These are phyloP conservation scores for Brenthis ino DNA, from an alignment of 2,888 invertebrate species.

Conservation along the genomic window DNA sequence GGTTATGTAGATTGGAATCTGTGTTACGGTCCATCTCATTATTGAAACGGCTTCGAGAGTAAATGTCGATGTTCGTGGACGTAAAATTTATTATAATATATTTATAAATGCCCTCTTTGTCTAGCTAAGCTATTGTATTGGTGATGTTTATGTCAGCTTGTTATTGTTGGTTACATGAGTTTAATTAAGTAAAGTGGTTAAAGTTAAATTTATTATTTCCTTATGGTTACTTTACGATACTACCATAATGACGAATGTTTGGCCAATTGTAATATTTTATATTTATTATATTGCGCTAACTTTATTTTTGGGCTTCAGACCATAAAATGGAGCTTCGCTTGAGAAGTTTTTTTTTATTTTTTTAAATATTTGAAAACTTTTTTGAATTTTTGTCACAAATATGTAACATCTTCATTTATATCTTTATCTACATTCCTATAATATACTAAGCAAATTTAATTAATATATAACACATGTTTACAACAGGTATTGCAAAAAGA, in stretches of 20 bases:
- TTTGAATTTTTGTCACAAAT: no score
- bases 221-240: no score
- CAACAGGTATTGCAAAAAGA: slow-evolving; percentile 94
- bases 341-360: no score
- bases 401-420: no score
- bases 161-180: not conserved
- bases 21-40: slow-evolving; percentile 40
- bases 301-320: no score
- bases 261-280: no score
- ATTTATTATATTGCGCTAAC: no score
- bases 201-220: not conserved
- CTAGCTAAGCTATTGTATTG: slow-evolving; percentile 5
- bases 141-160: not conserved
- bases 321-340: no score
- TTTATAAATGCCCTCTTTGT: slow-evolving; percentile 8
- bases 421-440: not conserved
- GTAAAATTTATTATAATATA: slow-evolving; percentile 18
- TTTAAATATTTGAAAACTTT: no score
- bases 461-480: slow-evolving; percentile 26
- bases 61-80: slow-evolving; percentile 23
- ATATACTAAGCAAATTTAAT: not conserved
- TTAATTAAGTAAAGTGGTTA: not conserved
- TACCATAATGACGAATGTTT: no score
- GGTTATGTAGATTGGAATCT: slow-evolving; percentile 45
- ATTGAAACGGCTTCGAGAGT: slow-evolving; percentile 21